These are phyloP conservation scores for Baryphthengus martii DNA, from an alignment of 2,113 vertebrate genomes.

Conservation along the genomic window DNA sequence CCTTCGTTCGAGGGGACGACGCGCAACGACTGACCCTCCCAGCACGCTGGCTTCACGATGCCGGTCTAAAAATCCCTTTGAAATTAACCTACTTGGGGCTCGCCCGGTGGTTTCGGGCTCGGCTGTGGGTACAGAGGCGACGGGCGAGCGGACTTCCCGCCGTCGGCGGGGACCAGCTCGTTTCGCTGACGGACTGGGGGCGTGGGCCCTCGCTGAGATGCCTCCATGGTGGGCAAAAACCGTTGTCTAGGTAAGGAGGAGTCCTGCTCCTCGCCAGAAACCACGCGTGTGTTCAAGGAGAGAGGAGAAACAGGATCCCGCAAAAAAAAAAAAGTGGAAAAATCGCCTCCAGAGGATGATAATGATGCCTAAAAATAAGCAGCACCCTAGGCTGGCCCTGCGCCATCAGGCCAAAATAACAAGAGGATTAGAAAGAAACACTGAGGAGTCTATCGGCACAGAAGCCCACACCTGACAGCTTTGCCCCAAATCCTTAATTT, in stretches of 20 bases:
- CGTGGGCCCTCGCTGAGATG: rapidly evolving
- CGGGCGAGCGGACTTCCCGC: neutral
- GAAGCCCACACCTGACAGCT: rapidly evolving
- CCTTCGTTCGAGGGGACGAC: rapidly evolving
- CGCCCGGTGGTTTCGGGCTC: neutral
- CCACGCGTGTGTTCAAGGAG: neutral
- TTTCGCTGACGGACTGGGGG: neutral
- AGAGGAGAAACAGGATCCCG: neutral
- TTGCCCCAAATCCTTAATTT: neutral
- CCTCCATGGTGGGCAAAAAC: neutral
- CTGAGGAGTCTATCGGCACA: neutral
- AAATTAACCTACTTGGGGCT: rapidly evolving
- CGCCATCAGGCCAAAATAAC: rapidly evolving
- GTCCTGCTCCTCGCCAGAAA: neutral
- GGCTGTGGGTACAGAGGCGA: rapidly evolving
- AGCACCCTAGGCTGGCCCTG: rapidly evolving
- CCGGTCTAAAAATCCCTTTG: rapidly evolving
- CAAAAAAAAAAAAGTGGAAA: rapidly evolving
- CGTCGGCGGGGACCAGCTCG: rapidly evolving
- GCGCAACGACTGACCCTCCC: rapidly evolving
- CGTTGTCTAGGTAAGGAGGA: rapidly evolving
- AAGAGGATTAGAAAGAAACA: neutral
- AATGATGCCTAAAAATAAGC: rapidly evolving
- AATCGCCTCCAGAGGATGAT: neutral
- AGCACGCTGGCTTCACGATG: neutral